Conservation (phyloP, 2,888 invertebrate genomes). For the Erynnis tages region DNA sequence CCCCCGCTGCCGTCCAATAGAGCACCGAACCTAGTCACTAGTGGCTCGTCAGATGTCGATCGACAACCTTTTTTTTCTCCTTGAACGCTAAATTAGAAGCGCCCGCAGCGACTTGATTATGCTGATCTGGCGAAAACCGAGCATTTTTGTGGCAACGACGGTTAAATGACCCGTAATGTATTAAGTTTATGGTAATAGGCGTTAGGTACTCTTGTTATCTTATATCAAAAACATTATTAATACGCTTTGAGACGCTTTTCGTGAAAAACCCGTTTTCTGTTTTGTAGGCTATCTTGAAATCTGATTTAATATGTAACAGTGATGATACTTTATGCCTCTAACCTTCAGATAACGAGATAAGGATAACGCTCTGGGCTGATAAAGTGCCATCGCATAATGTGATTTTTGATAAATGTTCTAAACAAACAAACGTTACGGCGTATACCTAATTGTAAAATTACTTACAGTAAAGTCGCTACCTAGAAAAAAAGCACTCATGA, state of each 20-base stretch:
- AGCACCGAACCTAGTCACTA: conserved; percentile 71
- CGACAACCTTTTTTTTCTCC: conserved; percentile 58
- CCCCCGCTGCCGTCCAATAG: conserved; percentile 49
- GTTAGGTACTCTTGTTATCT: neutral
- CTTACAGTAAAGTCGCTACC: no score
- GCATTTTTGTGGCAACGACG: conserved; percentile 5
- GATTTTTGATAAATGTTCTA: conserved; percentile 25
- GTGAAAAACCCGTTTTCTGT: neutral
- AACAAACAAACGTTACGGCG: conserved; percentile 3
- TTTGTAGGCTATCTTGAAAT: neutral
- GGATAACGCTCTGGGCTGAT: conserved; percentile 56
- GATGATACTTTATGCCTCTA: conserved; percentile 33
- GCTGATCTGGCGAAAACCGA: conserved; percentile 15
- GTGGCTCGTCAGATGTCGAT: conserved; percentile 71
- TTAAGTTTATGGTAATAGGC: neutral
- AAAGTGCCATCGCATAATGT: conserved; percentile 49
- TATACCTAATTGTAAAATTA: neutral
- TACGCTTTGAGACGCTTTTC: neutral
- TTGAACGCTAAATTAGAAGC: conserved; percentile 34
- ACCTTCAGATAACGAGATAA: conserved; percentile 59
- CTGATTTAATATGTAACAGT: conserved; percentile 3
- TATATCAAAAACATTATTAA: neutral
- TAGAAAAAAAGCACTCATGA: no score
- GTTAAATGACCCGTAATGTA: conserved; percentile 7
- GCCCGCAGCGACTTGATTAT: conserved; percentile 9